Conservation (phyloP, 2,888 invertebrate genomes). For the Venustoraphidia nigricollis region DNA sequence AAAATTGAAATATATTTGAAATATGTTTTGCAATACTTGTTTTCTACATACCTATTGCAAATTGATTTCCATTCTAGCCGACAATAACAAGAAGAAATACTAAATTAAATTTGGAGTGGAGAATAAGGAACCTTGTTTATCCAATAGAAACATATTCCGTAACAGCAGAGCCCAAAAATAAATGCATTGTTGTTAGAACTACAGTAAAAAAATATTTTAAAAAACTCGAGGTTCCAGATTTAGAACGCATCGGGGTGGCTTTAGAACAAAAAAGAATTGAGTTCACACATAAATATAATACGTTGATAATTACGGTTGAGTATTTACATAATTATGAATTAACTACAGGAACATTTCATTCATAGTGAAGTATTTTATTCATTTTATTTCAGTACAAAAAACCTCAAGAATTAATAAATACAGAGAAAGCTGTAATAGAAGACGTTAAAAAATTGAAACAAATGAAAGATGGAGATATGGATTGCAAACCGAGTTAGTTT, state of each 20-base stretch:
- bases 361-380: constrained; percentile 8
- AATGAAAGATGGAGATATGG: constrained; percentile 18
- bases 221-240: constrained; percentile 50
- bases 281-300: constrained; percentile 56
- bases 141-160: constrained; percentile 55
- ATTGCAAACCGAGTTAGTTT: constrained; percentile 23
- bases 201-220: constrained; percentile 74
- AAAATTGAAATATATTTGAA: constrained; percentile 3
- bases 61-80: constrained; percentile 36
- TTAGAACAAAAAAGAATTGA: constrained; percentile 49
- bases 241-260: constrained; percentile 44
- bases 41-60: neutral
- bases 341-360: constrained; percentile 4
- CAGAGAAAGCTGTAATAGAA: constrained; percentile 44
- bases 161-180: constrained; percentile 44
- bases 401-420: constrained; percentile 47
- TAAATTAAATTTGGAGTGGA: constrained; percentile 62
- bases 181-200: constrained; percentile 51
- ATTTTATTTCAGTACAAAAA: constrained; percentile 53
- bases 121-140: constrained; percentile 65
- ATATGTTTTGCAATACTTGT: neutral
- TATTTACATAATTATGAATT: constrained; percentile 1
- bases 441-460: constrained; percentile 23
- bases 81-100: constrained; percentile 53
- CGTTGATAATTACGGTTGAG: constrained; percentile 53